Base-by-base conservation (phyloP, 1,140 invertebrate species). In the fruit fly (Drosophila melanogaster) region DNA sequence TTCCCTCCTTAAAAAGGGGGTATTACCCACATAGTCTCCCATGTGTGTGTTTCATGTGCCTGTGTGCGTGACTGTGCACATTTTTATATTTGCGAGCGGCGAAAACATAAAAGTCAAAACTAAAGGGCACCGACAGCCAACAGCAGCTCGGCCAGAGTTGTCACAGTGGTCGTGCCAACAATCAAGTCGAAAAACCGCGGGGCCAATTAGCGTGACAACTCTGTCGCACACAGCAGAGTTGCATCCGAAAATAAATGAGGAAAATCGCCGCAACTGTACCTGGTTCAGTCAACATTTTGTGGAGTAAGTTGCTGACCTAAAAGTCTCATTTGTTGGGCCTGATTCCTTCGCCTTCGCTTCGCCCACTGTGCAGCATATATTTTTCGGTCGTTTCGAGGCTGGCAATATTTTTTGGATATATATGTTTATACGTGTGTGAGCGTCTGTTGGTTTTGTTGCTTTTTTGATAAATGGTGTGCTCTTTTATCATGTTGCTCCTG, bases 401-500 rank as follows among this genome's bases (percentile, higher is more conserved):
- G 49, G 44, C 70, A 76, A 79, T 87, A 87, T 87, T 79, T 69
- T 81, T 76, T 76, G 72, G 69, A 43, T 41, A 62, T 65, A 67
- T 15, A 41, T 50, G 37, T 38, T 38, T 38, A 41, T 41, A 41
- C 26, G 46, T 55, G 49, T 56, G 51, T 46, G 33, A 56, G 41
- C 40, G 10, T 33, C 50, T 33, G 64, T 67, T 56, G 53, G 73
- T 65, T 76, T 74, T 56, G 70, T 64, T 75, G 53, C 60, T 86
- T 86, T 84, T 86, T 87, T 87, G 83, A 87, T 87, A 87, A 87
- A 87, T 87, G 84, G 79, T 73, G 84, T 67, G 75, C 84, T 89
- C 84, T 87, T 87, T 89, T 87, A 87, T 89, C 84, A 87, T 87
- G 79, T 89, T 83, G 76, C 84, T 87, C 66, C 79, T 87, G 83